phyloP scores from a whole-genome alignment of 1,140 invertebrate genomes.

The Limonius californicus region DNA sequence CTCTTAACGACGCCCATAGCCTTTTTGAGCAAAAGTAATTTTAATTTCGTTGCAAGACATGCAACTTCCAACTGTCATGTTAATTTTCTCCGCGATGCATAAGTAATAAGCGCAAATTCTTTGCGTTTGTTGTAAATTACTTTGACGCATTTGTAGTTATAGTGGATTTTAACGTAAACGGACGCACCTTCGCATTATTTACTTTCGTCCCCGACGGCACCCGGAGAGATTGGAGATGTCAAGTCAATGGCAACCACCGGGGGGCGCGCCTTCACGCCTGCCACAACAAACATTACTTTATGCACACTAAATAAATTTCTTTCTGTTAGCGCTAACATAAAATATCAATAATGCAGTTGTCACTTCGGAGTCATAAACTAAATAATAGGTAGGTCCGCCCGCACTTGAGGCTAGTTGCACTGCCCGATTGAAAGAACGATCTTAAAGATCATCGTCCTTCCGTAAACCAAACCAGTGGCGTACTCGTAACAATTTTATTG shows the following conservation, averaged over 20 bases:
- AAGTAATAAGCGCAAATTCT: no score
- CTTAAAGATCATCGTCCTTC: no score
- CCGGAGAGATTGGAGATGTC: slow-evolving; percentile 3
- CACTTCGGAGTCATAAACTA: not conserved
- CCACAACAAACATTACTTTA: slow-evolving; percentile 11
- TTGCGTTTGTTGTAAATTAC: slow-evolving; percentile 6
- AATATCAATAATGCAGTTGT: not conserved
- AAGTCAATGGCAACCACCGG: not conserved
- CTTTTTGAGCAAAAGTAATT: no score
- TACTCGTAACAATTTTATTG: no score
- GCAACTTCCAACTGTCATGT: no score
- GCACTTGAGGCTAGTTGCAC: no score
- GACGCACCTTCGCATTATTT: slow-evolving; percentile 4
- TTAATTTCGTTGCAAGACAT: no score
- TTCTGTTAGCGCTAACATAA: slow-evolving; percentile 3
- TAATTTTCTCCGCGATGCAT: no score
- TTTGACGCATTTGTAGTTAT: not conserved
- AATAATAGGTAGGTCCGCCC: not conserved
- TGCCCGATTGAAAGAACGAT: no score
- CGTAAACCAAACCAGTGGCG: no score
- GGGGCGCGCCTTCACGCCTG: slow-evolving; percentile 7
- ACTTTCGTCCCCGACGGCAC: slow-evolving; percentile 9
- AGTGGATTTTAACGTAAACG: slow-evolving; percentile 2
- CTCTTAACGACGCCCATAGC: no score
- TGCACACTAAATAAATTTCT: slow-evolving; percentile 12